phyloP scores from a whole-genome alignment of 2,888 invertebrate genomes.

The Nesidiocoris tenuis region DNA sequence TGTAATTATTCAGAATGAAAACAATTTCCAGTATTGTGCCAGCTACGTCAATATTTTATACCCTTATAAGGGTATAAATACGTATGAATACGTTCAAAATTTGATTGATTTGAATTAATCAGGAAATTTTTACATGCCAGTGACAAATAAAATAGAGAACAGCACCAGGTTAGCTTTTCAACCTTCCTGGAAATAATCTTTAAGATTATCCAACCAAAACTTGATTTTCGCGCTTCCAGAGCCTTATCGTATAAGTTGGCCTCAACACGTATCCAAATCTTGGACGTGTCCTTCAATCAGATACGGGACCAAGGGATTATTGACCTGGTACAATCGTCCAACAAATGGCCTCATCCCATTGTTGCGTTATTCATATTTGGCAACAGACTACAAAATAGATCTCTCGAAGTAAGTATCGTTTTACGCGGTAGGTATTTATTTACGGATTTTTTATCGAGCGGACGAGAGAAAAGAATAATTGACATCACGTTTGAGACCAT shows the following conservation, averaged over 20 bases:
- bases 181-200: too few species aligned
- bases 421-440: background rate
- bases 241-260: conserved; percentile 35
- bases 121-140: too few species aligned
- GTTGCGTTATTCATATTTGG: conserved; percentile 44
- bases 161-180: too few species aligned
- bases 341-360: conserved; percentile 33
- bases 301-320: conserved; percentile 35
- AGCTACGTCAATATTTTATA: too few species aligned
- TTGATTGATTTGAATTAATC: too few species aligned
- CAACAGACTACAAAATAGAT: conserved; percentile 6
- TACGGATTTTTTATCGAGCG: background rate
- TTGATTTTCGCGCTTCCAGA: too few species aligned
- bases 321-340: conserved; percentile 33
- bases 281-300: conserved; percentile 33
- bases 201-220: too few species aligned
- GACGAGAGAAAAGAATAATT: background rate
- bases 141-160: too few species aligned
- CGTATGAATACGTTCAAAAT: too few species aligned
- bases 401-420: conserved; percentile 8
- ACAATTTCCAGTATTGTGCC: too few species aligned
- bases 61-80: too few species aligned
- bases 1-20: too few species aligned
- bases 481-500: background rate
- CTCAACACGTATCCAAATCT: conserved; percentile 27